A percentile compares a stretch with the other conserved stretches of the same genome.
phyloP scores from a whole-genome alignment of 2,888 invertebrate genomes.

The Standfussiana lucernea region DNA sequence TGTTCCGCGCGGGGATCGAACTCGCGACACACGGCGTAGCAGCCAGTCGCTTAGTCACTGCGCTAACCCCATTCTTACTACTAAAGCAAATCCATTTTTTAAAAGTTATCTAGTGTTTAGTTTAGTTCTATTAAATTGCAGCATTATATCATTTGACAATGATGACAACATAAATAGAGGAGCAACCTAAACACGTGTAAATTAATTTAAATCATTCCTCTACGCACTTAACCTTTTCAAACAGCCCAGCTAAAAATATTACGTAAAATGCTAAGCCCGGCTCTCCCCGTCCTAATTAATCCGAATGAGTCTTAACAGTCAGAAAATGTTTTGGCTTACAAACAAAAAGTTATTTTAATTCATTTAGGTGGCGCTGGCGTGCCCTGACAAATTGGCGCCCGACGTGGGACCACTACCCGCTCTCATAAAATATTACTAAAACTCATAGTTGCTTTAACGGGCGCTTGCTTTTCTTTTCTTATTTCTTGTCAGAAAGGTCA shows the following conservation, averaged over 20 bases:
- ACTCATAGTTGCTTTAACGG: conserved; percentile 39
- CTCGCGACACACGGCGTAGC: background rate
- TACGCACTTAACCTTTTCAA: background rate
- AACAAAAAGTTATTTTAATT: conserved; percentile 61
- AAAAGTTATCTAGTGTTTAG: background rate
- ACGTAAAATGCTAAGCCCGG: conserved; percentile 6
- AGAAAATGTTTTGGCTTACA: conserved; percentile 43
- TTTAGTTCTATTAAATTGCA: background rate
- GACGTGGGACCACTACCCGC: conserved; percentile 49
- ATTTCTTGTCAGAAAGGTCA: conserved; percentile 17
- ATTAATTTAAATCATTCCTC: background rate
- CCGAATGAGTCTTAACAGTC: conserved; percentile 36
- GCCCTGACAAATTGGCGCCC: conserved; percentile 64
- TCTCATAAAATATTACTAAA: conserved; percentile 46
- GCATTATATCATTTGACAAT: background rate
- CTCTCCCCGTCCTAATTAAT: conserved; percentile 34
- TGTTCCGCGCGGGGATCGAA: background rate
- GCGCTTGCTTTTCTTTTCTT: conserved; percentile 31
- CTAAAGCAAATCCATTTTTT: background rate
- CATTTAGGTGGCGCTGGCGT: conserved; percentile 41
- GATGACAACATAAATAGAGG: background rate
- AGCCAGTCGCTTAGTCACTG: background rate
- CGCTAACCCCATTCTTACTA: background rate
- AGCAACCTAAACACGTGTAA: background rate
- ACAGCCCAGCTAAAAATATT: background rate